Base-by-base conservation (phyloP, 1,140 invertebrate species). In the Drosophila nebulosa region DNA sequence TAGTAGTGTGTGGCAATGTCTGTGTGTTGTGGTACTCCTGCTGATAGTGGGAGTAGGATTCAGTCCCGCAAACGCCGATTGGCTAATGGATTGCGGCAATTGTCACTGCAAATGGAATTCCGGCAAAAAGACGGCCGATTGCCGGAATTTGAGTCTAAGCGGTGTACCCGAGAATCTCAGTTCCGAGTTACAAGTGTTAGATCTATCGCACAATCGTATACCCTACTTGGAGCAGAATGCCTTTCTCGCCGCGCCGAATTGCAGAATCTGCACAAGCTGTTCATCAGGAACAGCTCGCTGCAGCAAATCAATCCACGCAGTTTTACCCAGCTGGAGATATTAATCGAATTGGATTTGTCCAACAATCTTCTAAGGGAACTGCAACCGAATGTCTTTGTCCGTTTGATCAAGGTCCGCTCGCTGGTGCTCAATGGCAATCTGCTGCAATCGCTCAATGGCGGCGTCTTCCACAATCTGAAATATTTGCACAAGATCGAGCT, bases 321-420 rank as follows among this genome's bases (percentile, higher is more conserved):
- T 0, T 96, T 98, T 74, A 93, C 92, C 52, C 94, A 94, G 14
- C 92, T 98, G 5, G 93, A 93, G 53, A 95, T 97, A 67, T 92
- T 98, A 57, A 96, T 97, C 26, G 96, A 97, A 91, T 92, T 98
- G 14, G 96, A 98, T 89, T 89, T 98, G 18, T 96, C 96, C 2
- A 93, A 93, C 66, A 98, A 98, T 90, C 91, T 93, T 0, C 93
- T 98, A 4, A 92, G 92, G 50, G 93, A 92, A 0, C 90, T 98
- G 12, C 92, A 95, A 26, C 93, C 94, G 0, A 94, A 94, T 18
- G 95, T 95, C 0, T 97, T 98, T 76, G 91, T 91, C n/a, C 93
- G 95, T 35, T 94, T 95, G 4, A 91, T 93, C 18, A 94, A 94
- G 74, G 92, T 97, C 1, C 91, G 96, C 32, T 93, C 94, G 16